Percentiles rank a stretch among this genome's conserved stretches.
Conservation (phyloP, 2,797 vertebrate genomes). For the Tinamus major region DNA sequence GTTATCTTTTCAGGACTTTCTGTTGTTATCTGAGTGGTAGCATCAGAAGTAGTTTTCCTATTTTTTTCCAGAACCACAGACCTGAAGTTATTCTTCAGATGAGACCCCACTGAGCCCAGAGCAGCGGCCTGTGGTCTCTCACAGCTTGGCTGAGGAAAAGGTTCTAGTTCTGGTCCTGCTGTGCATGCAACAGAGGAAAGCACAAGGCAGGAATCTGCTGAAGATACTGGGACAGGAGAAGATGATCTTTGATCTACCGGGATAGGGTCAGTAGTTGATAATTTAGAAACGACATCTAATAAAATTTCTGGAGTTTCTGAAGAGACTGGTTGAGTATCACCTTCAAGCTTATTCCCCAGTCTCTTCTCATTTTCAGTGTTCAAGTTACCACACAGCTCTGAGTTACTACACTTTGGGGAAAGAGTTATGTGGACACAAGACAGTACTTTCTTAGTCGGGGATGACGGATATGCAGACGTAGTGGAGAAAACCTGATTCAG, state of each 20-base stretch:
- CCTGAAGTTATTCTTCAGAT: neutral
- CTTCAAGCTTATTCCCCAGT: neutral
- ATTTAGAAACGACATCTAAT: conserved; percentile 8
- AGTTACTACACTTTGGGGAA: conserved; percentile 71
- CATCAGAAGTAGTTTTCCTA: conserved; percentile 60
- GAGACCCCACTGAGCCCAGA: neutral
- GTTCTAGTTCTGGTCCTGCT: conserved; percentile 54
- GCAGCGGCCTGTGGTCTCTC: neutral
- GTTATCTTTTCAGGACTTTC: conserved; percentile 53
- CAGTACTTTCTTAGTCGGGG: conserved; percentile 73
- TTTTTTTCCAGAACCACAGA: neutral
- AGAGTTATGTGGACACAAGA: conserved; percentile 85
- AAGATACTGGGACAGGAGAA: conserved; percentile 38
- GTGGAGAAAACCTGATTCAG: neutral
- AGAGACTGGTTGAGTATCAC: neutral
- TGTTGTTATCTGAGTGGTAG: conserved; percentile 78
- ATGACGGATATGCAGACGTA: neutral
- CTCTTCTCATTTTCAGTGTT: neutral
- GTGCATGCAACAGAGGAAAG: neutral
- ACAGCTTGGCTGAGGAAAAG: conserved; percentile 10
- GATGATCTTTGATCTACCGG: conserved; percentile 32
- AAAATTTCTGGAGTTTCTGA: neutral
- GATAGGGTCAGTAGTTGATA: neutral
- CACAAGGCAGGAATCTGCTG: neutral
- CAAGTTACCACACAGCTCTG: neutral